Percentiles rank a stretch among this genome's conserved stretches.
Evolutionary conservation across 2,888 invertebrate genomes (phyloP).

Genomic region (Myopa testacea): DNA sequence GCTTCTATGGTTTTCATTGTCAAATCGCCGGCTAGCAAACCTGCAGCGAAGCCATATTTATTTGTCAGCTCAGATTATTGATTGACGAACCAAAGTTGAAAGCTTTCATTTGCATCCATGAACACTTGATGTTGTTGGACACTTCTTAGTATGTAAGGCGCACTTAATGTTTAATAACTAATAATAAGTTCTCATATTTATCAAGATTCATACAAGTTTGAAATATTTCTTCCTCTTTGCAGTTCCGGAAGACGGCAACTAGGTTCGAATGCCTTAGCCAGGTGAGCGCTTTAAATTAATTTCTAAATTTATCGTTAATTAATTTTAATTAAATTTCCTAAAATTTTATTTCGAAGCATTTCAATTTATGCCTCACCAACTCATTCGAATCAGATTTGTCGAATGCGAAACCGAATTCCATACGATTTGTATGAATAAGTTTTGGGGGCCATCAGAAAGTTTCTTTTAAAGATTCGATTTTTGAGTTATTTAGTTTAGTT

Average conservation of each 20-base stretch:
- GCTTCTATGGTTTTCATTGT: no score
- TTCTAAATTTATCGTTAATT: not conserved
- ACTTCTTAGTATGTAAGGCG: no score
- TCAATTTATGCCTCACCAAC: not conserved
- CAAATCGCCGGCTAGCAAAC: no score
- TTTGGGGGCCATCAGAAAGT: no score
- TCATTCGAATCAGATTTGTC: no score
- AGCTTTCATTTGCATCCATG: not conserved
- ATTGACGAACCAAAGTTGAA: not conserved
- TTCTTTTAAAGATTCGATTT: no score
- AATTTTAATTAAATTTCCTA: not conserved
- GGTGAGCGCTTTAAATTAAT: conserved; percentile 71
- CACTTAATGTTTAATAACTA: no score
- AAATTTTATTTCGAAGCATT: not conserved
- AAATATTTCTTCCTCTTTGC: conserved; percentile 65
- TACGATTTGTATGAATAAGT: no score
- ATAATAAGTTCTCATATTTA: no score
- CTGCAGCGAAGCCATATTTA: conserved; percentile 17
- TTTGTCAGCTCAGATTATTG: not conserved
- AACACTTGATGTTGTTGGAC: no score
- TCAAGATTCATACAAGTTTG: not conserved
- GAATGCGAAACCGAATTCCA: no score
- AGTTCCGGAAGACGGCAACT: conserved; percentile 85
- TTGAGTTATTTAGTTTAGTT: no score
- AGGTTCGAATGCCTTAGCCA: conserved; percentile 88